Evolutionary conservation across 1,140 invertebrate genomes (phyloP).

Genomic region (Phortica variegata): DNA sequence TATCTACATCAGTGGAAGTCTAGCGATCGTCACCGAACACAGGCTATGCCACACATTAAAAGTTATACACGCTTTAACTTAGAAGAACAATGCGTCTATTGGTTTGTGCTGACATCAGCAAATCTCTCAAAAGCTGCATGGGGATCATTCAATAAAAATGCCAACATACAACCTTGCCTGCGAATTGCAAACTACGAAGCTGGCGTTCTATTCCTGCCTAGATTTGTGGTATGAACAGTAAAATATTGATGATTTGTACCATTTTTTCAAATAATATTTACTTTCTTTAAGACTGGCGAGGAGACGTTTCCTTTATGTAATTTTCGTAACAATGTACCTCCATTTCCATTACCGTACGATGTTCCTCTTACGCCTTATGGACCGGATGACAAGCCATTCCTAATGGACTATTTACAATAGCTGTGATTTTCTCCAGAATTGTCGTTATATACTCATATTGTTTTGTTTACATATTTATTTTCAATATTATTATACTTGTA

Average conservation of each 20-base stretch:
- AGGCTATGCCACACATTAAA: conserved; percentile 93
- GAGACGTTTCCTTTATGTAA: conserved; percentile 52
- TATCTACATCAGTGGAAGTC: conserved; percentile 85
- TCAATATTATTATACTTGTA: too few relatives aligned
- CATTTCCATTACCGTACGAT: conserved; percentile 79
- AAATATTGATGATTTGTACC: neutral
- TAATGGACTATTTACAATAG: conserved; percentile 49
- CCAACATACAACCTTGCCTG: conserved; percentile 61
- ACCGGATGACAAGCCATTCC: conserved; percentile 64
- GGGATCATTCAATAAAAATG: conserved; percentile 74
- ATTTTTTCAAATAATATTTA: neutral
- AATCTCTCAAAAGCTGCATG: conserved; percentile 96
- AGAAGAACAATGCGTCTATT: conserved; percentile 67
- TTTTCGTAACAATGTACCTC: conserved; percentile 51
- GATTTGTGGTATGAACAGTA: conserved; percentile 70
- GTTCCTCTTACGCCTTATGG: conserved; percentile 70
- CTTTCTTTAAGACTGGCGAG: conserved; percentile 43
- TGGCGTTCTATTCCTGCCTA: conserved; percentile 86
- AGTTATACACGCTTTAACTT: conserved; percentile 77
- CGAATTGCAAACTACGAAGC: conserved; percentile 88
- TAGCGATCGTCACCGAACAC: conserved; percentile 64
- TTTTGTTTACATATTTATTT: too few relatives aligned
- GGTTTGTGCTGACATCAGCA: conserved; percentile 87
- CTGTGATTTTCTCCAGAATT: too few relatives aligned
- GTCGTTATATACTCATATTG: too few relatives aligned